Evolutionary conservation across 2,888 invertebrate genomes (phyloP).

Genomic region (Smittia aterrima): DNA sequence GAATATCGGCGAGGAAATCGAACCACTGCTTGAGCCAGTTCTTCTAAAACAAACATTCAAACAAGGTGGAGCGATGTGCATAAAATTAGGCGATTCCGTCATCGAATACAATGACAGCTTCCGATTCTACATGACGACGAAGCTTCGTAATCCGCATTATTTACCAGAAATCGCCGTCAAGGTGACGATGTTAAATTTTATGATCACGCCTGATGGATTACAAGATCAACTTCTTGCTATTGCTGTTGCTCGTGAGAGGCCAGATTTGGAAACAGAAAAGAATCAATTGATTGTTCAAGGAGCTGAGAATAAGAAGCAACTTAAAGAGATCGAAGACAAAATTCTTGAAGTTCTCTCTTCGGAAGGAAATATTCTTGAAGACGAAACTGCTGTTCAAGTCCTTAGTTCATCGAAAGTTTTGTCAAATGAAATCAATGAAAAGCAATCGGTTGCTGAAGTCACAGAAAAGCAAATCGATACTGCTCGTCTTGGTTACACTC

Average conservation of each 20-base stretch:
- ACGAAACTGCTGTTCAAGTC: constrained; percentile 85
- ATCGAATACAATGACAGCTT: constrained; percentile 87
- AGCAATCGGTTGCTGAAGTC: constrained; percentile 83
- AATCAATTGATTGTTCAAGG: constrained; percentile 82
- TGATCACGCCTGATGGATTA: constrained; percentile 84
- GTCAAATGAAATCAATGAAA: constrained; percentile 87
- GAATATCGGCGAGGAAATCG: constrained; percentile 87
- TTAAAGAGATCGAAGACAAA: constrained; percentile 88
- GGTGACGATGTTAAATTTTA: constrained; percentile 86
- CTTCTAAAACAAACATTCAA: constrained; percentile 87
- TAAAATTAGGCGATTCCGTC: constrained; percentile 86
- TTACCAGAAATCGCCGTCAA: constrained; percentile 91
- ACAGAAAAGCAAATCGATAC: constrained; percentile 88
- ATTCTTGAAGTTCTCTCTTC: constrained; percentile 76
- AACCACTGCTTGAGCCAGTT: constrained; percentile 86
- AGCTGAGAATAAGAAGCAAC: constrained; percentile 72
- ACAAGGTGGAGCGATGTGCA: constrained; percentile 81
- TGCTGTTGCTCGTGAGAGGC: constrained; percentile 87
- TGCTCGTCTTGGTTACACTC: constrained; percentile 81
- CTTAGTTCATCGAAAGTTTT: constrained; percentile 86
- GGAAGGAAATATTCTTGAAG: constrained; percentile 75
- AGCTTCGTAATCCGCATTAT: constrained; percentile 90
- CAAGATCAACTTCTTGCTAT: constrained; percentile 87
- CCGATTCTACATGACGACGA: constrained; percentile 90
- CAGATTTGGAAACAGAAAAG: constrained; percentile 88